Conservation (phyloP, 2,888 invertebrate genomes). For the Griposia aprilina region DNA sequence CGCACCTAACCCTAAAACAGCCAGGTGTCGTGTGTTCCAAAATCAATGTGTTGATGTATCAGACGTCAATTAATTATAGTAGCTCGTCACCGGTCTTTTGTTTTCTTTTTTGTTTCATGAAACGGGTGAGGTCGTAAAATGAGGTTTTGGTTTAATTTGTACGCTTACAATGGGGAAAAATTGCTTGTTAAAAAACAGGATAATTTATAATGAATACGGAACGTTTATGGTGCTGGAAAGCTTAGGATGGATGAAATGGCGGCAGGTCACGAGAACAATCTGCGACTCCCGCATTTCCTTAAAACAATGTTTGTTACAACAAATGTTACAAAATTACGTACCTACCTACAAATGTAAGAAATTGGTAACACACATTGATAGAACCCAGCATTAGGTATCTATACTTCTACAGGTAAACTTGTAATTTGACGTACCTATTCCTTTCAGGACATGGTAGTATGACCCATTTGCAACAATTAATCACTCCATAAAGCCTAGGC, state of each 20-base stretch:
- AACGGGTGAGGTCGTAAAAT: neutral
- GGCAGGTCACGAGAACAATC: neutral
- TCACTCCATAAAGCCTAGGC: no score
- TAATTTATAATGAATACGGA: neutral
- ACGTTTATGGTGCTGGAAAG: neutral
- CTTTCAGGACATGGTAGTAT: no score
- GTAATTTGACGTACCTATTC: no score
- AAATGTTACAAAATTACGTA: no score
- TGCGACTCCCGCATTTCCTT: neutral
- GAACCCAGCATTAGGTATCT: no score
- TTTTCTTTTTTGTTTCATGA: slow-evolving; percentile 45
- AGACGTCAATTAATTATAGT: slow-evolving; percentile 72
- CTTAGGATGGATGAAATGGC: neutral
- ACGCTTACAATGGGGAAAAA: neutral
- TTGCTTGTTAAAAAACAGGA: neutral
- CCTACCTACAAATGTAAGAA: no score
- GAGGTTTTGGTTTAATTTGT: slow-evolving; percentile 30
- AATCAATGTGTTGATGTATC: slow-evolving; percentile 74
- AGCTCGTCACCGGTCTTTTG: slow-evolving; percentile 64
- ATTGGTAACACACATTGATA: no score
- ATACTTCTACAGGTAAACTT: no score
- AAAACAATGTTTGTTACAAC: no score
- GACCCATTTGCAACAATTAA: no score
- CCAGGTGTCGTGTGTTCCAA: slow-evolving; percentile 73
- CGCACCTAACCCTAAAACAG: slow-evolving; percentile 71